phyloP scores from a whole-genome alignment of 1,140 invertebrate species.

The Acromyrmex echinatior region DNA sequence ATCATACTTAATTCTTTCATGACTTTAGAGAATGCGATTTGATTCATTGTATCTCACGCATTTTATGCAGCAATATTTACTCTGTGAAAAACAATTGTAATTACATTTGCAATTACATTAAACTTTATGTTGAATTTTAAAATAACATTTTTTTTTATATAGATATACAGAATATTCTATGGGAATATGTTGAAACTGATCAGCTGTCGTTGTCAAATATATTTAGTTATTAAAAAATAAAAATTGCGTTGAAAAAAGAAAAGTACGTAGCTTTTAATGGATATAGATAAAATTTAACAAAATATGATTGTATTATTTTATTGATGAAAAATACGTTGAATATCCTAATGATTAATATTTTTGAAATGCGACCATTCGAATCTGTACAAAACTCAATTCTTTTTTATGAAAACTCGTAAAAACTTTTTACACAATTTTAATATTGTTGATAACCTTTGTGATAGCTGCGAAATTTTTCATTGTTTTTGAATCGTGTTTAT shows the following conservation, averaged over 20 bases:
- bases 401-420: neutral
- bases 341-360: no score
- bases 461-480: neutral
- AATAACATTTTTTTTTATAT: neutral
- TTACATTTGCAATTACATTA: neutral
- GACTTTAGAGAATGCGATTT: constrained; percentile 22
- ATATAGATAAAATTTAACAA: no score
- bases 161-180: neutral
- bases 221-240: neutral
- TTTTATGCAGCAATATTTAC: neutral
- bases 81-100: no score
- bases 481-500: neutral
- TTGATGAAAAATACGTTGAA: no score
- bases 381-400: no score
- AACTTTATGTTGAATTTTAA: constrained; percentile 19
- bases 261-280: no score
- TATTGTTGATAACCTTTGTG: neutral
- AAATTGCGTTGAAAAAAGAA: no score
- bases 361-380: neutral
- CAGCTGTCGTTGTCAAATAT: neutral
- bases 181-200: neutral
- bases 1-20: constrained; percentile 46
- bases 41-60: neutral
- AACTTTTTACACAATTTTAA: neutral
- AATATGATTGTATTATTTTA: no score